Base-by-base conservation (phyloP, 2,113 vertebrate genomes). In the Grantiella picta region DNA sequence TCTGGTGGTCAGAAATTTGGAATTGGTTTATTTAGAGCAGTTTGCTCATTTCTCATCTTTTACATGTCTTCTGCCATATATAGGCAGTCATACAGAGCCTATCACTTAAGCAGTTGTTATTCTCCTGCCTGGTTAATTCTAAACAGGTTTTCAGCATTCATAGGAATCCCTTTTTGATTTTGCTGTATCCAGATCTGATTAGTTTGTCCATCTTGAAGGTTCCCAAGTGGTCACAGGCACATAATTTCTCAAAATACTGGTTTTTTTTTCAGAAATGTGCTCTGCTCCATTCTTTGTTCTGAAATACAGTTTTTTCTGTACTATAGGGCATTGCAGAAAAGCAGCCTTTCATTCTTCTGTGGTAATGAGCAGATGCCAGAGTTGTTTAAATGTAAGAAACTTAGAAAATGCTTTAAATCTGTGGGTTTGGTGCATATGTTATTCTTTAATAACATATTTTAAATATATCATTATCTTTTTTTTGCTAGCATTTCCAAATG, bases 1-100 rank as follows among this genome's bases (percentile, higher is more conserved):
- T 77, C 33, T 66, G 42, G 29, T 77, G 29, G 49, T 89, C 21
- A 20, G 24, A 70, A 52, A 28, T 66, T 85, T 28, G 80, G 47
- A 52, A 59, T 10, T 24, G 33, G 21, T 82, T 82, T 42, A 14
- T 53, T 63, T 60, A 57, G 24, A 80, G 19, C 11, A 40, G 36
- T 36, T 86, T 80, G 12, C 25, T 54, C 24, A 42, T 63, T 59
- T 63, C 9, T 76, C 10, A 1, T 68, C 14, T 54, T 89, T 35
- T 0, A 1, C 5, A 2, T 61, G 4, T n/a, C n/a, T 49, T 60
- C 15, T 76, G 11, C 36, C 1, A 0, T 45, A 9, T 3, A 35
- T 3, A 15, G 47, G 44, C 10, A 69, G 11, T 21, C 19, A 11
- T 9, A 6, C 4, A 28, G 23, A 68, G 31, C 5, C 19, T 18